Evolutionary conservation across 1,140 invertebrate species (phyloP).

Genomic region (Brachionus rotundiformis): DNA sequence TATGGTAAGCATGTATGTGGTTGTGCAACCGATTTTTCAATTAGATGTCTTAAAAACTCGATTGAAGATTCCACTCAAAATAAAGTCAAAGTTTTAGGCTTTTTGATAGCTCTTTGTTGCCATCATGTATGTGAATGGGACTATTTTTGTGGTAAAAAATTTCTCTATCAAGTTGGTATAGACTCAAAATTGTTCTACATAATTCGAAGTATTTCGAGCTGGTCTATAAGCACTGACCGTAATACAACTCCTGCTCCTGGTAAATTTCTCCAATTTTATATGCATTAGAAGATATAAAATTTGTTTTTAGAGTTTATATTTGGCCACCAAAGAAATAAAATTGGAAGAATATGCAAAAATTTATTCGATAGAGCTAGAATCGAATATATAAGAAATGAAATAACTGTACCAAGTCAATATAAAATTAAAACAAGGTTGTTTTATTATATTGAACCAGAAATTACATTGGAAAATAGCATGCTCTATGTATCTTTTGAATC

Average conservation of each 20-base stretch:
- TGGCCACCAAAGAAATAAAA: neutral
- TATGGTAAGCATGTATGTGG: constrained; percentile 48
- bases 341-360: constrained; percentile 51
- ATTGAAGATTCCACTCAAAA: neutral
- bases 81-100: neutral
- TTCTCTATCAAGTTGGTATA: neutral
- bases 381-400: constrained; percentile 28
- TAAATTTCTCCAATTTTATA: neutral
- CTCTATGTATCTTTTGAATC: neutral
- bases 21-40: constrained; percentile 35
- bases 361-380: constrained; percentile 30
- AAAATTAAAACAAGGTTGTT: neutral
- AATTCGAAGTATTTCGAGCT: constrained; percentile 28
- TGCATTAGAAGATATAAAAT: neutral
- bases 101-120: constrained; percentile 41
- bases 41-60: constrained; percentile 32
- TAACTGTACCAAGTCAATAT: neutral
- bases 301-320: constrained; percentile 36
- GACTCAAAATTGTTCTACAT: constrained; percentile 47
- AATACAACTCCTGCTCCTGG: constrained; percentile 4
- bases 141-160: constrained; percentile 45
- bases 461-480: constrained; percentile 47
- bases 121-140: constrained; percentile 47
- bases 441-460: constrained; percentile 46
- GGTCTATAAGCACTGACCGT: constrained; percentile 10